Base-by-base conservation (phyloP, 2,888 invertebrate species). In the Plutella xylostella region DNA sequence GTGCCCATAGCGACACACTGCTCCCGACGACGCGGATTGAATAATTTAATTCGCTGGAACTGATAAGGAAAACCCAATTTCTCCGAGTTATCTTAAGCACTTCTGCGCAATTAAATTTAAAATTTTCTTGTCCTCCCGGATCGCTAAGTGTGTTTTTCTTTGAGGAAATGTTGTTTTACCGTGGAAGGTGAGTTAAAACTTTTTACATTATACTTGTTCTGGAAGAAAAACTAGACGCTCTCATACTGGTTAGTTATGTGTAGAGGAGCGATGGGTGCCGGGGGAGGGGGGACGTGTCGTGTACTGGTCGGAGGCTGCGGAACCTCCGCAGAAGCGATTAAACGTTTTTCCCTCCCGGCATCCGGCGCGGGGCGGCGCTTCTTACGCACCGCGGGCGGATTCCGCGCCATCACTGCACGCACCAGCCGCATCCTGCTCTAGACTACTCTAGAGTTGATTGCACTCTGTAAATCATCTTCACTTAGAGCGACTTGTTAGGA, bases 261-360 rank as follows among this genome's bases (percentile, higher is more conserved):
- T n/a, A n/a, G n/a, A n/a, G n/a, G n/a, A n/a, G n/a, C n/a, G n/a
- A n/a, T n/a, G n/a, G n/a, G n/a, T n/a, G n/a, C n/a, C n/a, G n/a
- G n/a, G n/a, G n/a, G n/a, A n/a, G n/a, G n/a, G n/a, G n/a, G n/a
- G n/a, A n/a, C n/a, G n/a, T n/a, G n/a, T n/a, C n/a, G n/a, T n/a
- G n/a, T n/a, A n/a, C n/a, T n/a, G n/a, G n/a, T n/a, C n/a, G n/a
- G n/a, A n/a, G n/a, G n/a, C n/a, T n/a, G n/a, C n/a, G 54, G 58
- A 52, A 55, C 57, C 54, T 72, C 69, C 67, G 58, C 54, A 64
- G 72, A 73, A 73, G 57, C 70, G 67, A 72, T 74, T 73, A 74
- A 58, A 57, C 58, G 61, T 70, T 74, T 73, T 72, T 69, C 62
- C 64, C 39, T 17, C 34, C 61, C 54, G 61, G 66, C 65, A 66